Base-by-base conservation (phyloP, 92 coral and sea anemone species). In the Porites rus region DNA sequence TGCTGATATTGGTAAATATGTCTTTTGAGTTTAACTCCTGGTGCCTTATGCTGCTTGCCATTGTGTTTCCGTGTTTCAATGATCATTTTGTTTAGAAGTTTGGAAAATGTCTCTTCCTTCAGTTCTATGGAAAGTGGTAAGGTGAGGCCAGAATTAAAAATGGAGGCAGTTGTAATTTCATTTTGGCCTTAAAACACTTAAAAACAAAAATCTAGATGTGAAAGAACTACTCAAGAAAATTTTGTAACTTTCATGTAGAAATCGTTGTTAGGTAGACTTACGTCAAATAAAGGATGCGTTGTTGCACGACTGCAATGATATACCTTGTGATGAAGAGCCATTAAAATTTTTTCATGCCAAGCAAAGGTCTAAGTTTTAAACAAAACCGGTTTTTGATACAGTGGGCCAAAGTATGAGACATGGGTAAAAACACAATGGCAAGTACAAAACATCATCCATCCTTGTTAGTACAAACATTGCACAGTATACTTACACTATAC, bases 1-100 rank as follows among this genome's bases (percentile, higher is more conserved):
- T 70, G 80, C 94, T 38, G 98, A 94, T 82, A 94, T 94, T 51
- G 98, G 98, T 94, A 94, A 93, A 88, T 93, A 94, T 91, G 51
- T 46, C 31, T 46, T 24, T 78, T 75, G 21, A 74, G n/a, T 92
- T 84, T 78, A 19, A 18, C 24, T 51, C 16, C 68, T 67, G 24
- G 51, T 52, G 63, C 87, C 80, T 82, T 38, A 61, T 31, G 51
- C 50, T 73, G 80, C 80, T 53, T 83, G 72, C 72, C 52, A 50
- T 64, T 61, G 72, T 83, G 87, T 74, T 73, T 28, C 59, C 21
- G 1, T 25, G 58, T 31, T 13, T 51, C 64, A 10, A 25, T 20
- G n/a, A 4, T 7, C 16, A 58, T 8, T 75, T 50, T 21, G 3
- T 25, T 43, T 19, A 17, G 50, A 72, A 43, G 17, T 38, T 38